These are phyloP conservation scores for Paracentrotus lividus DNA, from an alignment of 53 echinoderm and acorn worm species.

Conservation along the genomic window DNA sequence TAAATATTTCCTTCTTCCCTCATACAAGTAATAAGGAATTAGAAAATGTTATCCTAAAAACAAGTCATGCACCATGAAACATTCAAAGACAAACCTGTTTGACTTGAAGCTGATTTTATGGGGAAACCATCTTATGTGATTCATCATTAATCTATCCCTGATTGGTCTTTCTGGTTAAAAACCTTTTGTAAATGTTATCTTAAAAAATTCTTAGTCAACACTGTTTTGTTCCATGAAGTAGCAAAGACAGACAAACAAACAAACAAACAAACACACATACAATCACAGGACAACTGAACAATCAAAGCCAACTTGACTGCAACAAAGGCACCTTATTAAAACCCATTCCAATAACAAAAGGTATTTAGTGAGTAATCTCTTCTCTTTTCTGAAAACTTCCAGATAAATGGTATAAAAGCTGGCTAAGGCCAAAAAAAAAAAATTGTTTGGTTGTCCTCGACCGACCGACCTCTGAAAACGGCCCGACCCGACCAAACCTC, in stretches of 20 bases:
- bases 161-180: not conserved
- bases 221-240: not conserved
- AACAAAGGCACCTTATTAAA: not conserved
- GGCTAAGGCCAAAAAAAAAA: too few relatives aligned
- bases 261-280: conserved; percentile 27
- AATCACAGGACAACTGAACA: not conserved
- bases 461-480: too few relatives aligned
- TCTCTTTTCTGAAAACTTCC: not conserved
- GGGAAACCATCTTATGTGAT: not conserved
- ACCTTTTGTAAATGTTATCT: conserved; percentile 9
- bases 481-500: too few relatives aligned
- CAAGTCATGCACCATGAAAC: not conserved
- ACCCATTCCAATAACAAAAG: too few relatives aligned
- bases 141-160: not conserved
- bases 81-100: not conserved
- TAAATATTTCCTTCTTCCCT: too few relatives aligned
- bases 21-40: not conserved
- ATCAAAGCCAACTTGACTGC: not conserved
- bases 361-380: not conserved
- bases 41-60: not conserved
- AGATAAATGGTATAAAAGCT: not conserved
- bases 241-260: not conserved
- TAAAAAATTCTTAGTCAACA: not conserved
- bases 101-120: not conserved
- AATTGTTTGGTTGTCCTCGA: too few relatives aligned